A percentile compares a stretch with the other conserved stretches of the same genome.
Conservation (phyloP, 2,888 invertebrate species). For the Macrophya alboannulata region DNA sequence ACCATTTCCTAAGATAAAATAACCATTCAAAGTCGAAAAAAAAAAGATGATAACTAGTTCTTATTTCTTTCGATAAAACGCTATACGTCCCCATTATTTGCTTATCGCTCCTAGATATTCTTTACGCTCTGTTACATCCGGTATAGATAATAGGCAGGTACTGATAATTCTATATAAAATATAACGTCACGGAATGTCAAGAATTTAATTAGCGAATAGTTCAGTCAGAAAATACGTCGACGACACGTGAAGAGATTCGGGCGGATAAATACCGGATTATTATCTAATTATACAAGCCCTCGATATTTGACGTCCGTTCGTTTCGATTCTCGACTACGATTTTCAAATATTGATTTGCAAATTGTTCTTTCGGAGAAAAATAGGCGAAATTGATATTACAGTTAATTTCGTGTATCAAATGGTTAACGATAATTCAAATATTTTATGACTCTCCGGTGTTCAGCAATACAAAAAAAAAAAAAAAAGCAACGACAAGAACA, state of each 20-base stretch:
- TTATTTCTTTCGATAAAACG: not conserved
- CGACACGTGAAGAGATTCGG: conserved; percentile 38
- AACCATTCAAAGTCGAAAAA: not conserved
- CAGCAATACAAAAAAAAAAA: too few relatives aligned
- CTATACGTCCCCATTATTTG: not conserved
- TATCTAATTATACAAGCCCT: conserved; percentile 6
- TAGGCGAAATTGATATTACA: not conserved
- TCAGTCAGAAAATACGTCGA: conserved; percentile 33
- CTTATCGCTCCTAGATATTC: not conserved
- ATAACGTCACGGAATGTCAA: conserved; percentile 36
- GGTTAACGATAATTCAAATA: not conserved
- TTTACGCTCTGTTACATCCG: not conserved
- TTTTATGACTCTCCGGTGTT: not conserved
- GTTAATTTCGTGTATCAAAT: not conserved
- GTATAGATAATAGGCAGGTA: not conserved
- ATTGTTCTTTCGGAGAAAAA: not conserved
- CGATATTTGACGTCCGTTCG: not conserved
- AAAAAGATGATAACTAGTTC: not conserved
- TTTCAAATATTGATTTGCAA: not conserved
- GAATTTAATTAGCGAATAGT: conserved; percentile 52
- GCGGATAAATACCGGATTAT: conserved; percentile 27
- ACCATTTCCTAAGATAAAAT: conserved; percentile 35
- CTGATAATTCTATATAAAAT: conserved; percentile 35
- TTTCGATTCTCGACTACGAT: not conserved
- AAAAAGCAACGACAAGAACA: too few relatives aligned